Evolutionary conservation across 2,888 invertebrate species (phyloP), one percentile per base, ranked within the genome.

Genomic region (Rutpela maculata): DNA sequence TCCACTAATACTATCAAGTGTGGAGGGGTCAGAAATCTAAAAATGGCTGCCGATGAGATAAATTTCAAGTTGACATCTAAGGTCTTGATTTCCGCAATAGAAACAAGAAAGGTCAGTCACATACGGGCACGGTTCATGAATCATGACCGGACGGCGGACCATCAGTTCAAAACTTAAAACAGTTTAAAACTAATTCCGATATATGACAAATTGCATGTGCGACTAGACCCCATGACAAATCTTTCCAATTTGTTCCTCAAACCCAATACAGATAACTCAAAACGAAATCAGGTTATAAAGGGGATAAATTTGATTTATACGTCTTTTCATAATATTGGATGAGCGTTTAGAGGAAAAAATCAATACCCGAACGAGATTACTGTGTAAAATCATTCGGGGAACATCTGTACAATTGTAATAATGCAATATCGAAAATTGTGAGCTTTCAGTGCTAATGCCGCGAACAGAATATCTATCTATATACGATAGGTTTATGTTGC

Each of bases 161-260:
- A 50, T n/a, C 6, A n/a, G 75, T 59, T 60, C 31, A 76, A 50
- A 71, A 76, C 73, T 75, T 78, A 31, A 62, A 72, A 75, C 50
- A 35, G 67, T 62, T 73, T 69, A 22, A 73, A 75, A 78, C 66
- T 65, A 62, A 57, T 50, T 72, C 65, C 17, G 22, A 75, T 70
- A 74, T 74, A 74, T 76, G 74, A 78, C 75, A 74, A 62, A 78
- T 76, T 22, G 62, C 62, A 15, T 55, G 57, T 22, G 59, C 56
- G 43, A 74, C 66, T 69, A 69, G 60, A 67, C 55, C 22, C 22
- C 22, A 11, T 74, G 73, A 78, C 74, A 74, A 76, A 78, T 78
- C 68, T 76, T 35, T 38, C 59, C 78, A 78, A 74, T 76, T 78
- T 74, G 78, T 78, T 76, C 43, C 15, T 17, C 71, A 67, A 74